These are phyloP conservation scores for Sphenopsis melanotis DNA, from an alignment of 2,797 vertebrate species.

Conservation along the genomic window DNA sequence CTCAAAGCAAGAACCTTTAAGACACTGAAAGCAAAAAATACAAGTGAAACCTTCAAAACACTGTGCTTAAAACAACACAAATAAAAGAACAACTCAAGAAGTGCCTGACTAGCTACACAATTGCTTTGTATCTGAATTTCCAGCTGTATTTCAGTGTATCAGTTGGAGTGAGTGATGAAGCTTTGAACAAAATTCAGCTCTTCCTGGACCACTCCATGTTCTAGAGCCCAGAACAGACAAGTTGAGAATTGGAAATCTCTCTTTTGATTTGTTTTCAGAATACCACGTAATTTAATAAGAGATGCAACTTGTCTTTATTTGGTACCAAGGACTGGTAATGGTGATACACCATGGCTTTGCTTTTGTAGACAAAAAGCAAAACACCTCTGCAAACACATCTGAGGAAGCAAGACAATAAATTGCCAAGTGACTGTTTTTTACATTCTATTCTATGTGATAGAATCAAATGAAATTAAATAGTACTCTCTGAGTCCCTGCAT, in stretches of 20 bases:
- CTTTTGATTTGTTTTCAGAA: not conserved
- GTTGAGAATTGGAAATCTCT: not conserved
- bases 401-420: not conserved
- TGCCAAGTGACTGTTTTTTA: not conserved
- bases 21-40: slow-evolving; percentile 74
- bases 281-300: not conserved
- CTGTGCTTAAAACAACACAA: not conserved
- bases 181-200: not conserved
- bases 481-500: not conserved
- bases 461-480: not conserved
- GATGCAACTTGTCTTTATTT: not conserved
- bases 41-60: not conserved
- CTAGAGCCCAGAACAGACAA: not conserved
- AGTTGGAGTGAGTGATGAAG: not conserved
- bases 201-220: not conserved
- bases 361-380: not conserved
- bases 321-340: not conserved
- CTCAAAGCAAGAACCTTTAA: slow-evolving; percentile 89
- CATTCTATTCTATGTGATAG: not conserved
- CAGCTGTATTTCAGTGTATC: not conserved
- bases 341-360: not conserved
- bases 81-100: not conserved
- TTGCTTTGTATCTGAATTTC: not conserved
- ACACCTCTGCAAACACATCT: not conserved
- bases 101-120: not conserved